Conservation (phyloP, 2,888 invertebrate species). For the Mesoligia furuncula region DNA sequence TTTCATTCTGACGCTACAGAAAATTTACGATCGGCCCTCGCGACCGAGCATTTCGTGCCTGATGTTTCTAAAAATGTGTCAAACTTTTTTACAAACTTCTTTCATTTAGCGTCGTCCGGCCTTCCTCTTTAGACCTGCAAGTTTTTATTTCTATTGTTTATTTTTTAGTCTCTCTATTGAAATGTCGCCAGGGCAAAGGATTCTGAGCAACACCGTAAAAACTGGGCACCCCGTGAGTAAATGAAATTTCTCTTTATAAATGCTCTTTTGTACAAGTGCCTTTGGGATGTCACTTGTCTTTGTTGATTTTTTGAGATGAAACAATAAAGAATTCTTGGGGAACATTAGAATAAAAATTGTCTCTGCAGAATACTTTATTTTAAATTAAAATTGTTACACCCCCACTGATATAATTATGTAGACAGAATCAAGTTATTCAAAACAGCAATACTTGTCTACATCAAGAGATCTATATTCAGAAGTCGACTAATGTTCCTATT, state of each 20-base stretch:
- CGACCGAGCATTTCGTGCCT: conserved; percentile 87
- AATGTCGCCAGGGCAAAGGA: conserved; percentile 84
- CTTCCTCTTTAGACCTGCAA: conserved; percentile 86
- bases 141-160: conserved; percentile 87
- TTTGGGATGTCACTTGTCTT: conserved; percentile 54
- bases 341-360: conserved; percentile 27
- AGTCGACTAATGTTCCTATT: conserved; percentile 38
- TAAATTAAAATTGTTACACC: conserved; percentile 7
- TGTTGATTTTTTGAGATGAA: conserved; percentile 56
- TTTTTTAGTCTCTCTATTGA: conserved; percentile 88
- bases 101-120: conserved; percentile 88
- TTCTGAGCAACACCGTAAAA: conserved; percentile 81
- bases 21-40: conserved; percentile 88
- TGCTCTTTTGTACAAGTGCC: conserved; percentile 69
- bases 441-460: not conserved
- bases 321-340: conserved; percentile 31
- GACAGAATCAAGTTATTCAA: conserved; percentile 1
- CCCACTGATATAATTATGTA: not conserved
- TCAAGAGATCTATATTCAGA: conserved; percentile 17
- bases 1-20: conserved; percentile 89
- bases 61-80: conserved; percentile 91
- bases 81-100: conserved; percentile 90
- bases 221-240: conserved; percentile 80
- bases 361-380: conserved; percentile 2
- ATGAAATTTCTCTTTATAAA: conserved; percentile 81